These are phyloP conservation scores for Chiloscyllium punctatum DNA, from an alignment of 2,797 vertebrate genomes.

Conservation along the genomic window DNA sequence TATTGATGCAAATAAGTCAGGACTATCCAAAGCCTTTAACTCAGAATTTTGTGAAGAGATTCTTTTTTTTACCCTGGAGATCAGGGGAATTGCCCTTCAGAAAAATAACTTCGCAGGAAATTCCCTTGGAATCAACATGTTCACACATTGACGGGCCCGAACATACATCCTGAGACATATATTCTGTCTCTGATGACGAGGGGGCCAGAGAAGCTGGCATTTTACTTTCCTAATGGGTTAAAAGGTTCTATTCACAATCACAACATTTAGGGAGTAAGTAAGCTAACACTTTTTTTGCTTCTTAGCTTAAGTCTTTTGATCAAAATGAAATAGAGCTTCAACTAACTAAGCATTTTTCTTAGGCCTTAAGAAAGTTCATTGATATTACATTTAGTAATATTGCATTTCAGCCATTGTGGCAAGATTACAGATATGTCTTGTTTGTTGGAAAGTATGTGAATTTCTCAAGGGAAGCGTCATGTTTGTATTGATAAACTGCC, in stretches of 20 bases:
- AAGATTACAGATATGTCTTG: background rate
- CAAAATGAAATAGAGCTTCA: background rate
- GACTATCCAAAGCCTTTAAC: no score
- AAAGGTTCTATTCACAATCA: background rate
- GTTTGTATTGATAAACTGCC: background rate
- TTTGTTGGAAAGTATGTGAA: background rate
- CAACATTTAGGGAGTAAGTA: background rate
- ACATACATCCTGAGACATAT: no score
- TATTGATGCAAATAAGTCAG: no score
- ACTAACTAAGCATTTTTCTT: background rate
- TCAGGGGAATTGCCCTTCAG: no score
- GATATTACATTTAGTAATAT: background rate
- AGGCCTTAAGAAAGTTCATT: background rate
- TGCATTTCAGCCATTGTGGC: background rate
- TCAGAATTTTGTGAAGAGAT: no score
- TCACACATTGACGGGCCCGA: no score
- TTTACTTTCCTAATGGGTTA: background rate
- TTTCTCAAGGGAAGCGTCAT: background rate
- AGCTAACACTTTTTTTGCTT: background rate
- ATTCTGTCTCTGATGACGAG: no score
- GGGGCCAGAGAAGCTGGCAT: no score
- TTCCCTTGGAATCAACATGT: no score
- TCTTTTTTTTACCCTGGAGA: no score
- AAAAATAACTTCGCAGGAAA: no score
- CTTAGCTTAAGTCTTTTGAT: background rate